Evolutionary conservation across 1,140 invertebrate species (phyloP).

Genomic region (Lerema accius): DNA sequence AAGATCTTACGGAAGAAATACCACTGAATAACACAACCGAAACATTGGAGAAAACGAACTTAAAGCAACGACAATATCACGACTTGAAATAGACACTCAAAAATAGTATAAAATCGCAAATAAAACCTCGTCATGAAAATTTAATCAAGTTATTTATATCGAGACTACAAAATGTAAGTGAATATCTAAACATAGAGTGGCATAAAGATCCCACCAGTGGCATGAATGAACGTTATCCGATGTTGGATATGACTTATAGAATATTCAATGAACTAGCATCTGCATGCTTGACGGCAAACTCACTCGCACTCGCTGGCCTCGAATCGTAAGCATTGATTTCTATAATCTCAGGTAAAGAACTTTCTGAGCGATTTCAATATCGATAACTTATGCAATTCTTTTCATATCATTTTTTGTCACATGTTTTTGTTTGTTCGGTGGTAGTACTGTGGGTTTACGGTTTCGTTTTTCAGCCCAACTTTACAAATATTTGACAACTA

Average conservation of each 20-base stretch:
- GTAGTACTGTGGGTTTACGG: no score
- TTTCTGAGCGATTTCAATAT: background rate
- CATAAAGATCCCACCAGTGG: background rate
- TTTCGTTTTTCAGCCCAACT: no score
- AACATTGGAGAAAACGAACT: no score
- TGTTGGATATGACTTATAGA: constrained; percentile 21
- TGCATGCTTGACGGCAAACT: constrained; percentile 11
- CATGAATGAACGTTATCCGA: constrained; percentile 15
- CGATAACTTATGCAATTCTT: background rate
- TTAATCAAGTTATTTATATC: background rate
- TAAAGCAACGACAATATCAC: no score
- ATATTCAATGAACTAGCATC: constrained; percentile 13
- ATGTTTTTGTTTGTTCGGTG: background rate
- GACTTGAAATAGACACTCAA: background rate
- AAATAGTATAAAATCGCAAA: background rate
- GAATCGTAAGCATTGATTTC: constrained; percentile 8
- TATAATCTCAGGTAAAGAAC: constrained; percentile 7
- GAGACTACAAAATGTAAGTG: background rate
- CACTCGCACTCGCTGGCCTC: constrained; percentile 4
- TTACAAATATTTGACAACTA: no score
- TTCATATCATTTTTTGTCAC: background rate
- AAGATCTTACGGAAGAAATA: no score
- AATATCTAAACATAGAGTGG: background rate
- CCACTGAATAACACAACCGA: no score
- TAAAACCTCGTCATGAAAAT: background rate